These are phyloP conservation scores for Daphoenositta chrysoptera DNA, from an alignment of 2,113 vertebrate species.

Conservation along the genomic window DNA sequence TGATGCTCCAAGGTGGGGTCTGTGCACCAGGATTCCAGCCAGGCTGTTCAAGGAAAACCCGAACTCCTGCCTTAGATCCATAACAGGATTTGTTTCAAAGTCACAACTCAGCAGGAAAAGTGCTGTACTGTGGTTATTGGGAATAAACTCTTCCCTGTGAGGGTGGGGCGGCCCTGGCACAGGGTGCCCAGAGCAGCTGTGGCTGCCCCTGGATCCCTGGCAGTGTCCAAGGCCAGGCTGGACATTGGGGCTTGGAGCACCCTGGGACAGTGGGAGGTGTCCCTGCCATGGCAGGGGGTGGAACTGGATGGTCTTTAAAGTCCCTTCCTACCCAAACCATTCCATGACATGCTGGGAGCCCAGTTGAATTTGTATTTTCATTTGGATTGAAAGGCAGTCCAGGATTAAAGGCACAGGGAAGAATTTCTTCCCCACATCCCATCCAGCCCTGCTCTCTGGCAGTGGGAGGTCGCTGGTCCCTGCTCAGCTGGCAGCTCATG, in stretches of 20 bases:
- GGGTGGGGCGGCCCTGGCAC: background rate
- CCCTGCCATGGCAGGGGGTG: background rate
- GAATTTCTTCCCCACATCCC: background rate
- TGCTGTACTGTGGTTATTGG: background rate
- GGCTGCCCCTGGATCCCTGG: background rate
- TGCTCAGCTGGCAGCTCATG: background rate
- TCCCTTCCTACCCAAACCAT: background rate
- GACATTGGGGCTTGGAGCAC: rapidly evolving
- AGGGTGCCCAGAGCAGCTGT: background rate
- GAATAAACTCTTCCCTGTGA: rapidly evolving
- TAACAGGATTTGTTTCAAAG: background rate
- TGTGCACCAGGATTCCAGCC: background rate
- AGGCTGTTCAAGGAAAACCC: background rate
- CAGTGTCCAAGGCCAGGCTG: background rate
- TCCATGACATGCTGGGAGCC: background rate
- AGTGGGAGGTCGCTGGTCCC: background rate
- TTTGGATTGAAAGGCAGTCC: background rate
- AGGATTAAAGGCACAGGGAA: background rate
- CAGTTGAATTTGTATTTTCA: background rate
- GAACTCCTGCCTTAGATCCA: background rate
- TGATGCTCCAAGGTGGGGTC: rapidly evolving
- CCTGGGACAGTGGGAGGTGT: background rate
- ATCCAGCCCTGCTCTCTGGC: background rate
- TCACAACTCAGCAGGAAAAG: background rate
- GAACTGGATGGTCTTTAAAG: rapidly evolving